Conservation (phyloP, 1,140 invertebrate species). For the Metopolophium dirhodum region DNA sequence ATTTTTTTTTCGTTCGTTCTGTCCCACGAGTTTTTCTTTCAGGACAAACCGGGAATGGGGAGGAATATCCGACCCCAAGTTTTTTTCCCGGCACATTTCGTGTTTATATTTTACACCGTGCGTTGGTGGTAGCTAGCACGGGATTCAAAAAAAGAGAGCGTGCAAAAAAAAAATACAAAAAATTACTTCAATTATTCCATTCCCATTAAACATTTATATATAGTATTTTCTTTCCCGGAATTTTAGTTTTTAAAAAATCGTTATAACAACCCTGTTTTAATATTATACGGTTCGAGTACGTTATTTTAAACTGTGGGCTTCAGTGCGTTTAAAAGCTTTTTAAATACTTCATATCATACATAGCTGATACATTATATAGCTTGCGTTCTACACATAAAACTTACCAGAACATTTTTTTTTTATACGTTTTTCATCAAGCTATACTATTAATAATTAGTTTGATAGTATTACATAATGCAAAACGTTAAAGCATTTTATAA, state of each 20-base stretch:
- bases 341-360: background rate
- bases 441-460: too few relatives aligned
- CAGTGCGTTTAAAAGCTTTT: background rate
- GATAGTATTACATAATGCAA: too few relatives aligned
- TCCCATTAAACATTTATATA: background rate
- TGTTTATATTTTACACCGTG: conserved; percentile 17
- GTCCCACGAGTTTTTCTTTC: background rate
- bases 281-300: background rate
- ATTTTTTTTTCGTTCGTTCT: conserved; percentile 37
- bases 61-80: conserved; percentile 42
- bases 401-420: background rate
- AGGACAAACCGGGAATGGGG: conserved; percentile 3
- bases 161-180: background rate
- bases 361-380: background rate
- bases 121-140: background rate
- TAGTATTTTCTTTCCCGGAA: background rate
- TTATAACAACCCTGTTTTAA: background rate
- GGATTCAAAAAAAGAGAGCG: background rate
- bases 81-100: background rate
- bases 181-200: conserved; percentile 36
- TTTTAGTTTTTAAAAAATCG: background rate
- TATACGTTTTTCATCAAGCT: too few relatives aligned
- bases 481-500: too few relatives aligned
- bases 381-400: background rate
- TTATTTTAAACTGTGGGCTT: background rate